Conservation (phyloP, 2,797 vertebrate species). For the Brachyalestes nurse region DNA sequence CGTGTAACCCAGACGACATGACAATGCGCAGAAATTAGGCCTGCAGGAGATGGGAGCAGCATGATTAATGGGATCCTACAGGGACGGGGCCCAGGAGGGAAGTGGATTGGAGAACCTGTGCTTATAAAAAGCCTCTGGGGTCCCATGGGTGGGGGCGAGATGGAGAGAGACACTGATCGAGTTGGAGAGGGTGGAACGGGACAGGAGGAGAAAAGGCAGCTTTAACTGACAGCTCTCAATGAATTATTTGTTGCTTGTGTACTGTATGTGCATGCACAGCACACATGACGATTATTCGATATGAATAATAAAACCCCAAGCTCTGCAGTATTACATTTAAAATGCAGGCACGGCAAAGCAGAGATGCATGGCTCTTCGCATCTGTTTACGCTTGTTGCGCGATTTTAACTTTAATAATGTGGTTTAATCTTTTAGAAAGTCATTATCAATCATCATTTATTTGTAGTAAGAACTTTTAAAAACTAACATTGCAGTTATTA, state of each 20-base stretch:
- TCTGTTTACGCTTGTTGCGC: too few relatives aligned
- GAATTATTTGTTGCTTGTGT: constrained; percentile 40
- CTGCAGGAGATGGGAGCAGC: neutral
- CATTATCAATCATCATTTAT: too few relatives aligned
- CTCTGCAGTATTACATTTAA: neutral
- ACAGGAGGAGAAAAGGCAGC: neutral
- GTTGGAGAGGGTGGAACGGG: constrained; percentile 29
- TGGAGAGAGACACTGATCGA: constrained; percentile 46
- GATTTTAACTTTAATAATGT: too few relatives aligned
- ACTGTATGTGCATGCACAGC: constrained; percentile 5
- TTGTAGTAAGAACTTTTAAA: too few relatives aligned
- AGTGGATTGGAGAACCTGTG: constrained; percentile 51
- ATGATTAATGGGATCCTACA: constrained; percentile 40
- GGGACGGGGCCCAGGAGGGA: constrained; percentile 56
- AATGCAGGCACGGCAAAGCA: neutral
- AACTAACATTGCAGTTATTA: too few relatives aligned
- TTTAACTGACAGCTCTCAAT: constrained; percentile 19
- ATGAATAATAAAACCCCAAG: neutral
- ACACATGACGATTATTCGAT: constrained; percentile 3
- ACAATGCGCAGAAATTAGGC: constrained; percentile 28
- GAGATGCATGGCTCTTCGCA: too few relatives aligned
- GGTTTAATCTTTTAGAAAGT: too few relatives aligned
- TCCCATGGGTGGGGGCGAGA: constrained; percentile 52
- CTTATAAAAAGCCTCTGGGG: constrained; percentile 62
- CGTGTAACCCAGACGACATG: constrained; percentile 26